Conservation (phyloP, 2,113 vertebrate species). For the Nibea coibor region DNA sequence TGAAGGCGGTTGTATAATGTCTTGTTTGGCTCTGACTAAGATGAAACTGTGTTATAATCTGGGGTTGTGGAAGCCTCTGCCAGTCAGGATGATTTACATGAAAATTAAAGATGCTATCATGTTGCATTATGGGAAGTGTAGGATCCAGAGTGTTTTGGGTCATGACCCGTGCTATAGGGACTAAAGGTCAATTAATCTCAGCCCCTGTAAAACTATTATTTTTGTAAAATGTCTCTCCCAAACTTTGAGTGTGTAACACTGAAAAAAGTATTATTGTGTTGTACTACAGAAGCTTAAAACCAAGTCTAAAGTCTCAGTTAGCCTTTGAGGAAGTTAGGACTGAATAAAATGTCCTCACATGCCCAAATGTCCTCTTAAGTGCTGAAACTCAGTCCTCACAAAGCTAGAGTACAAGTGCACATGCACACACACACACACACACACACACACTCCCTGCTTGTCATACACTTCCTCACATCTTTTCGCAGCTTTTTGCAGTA, state of each 20-base stretch:
- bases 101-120: not conserved
- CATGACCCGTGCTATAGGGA: not conserved
- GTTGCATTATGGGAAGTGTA: not conserved
- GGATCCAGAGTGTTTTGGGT: not conserved
- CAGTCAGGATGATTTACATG: not conserved
- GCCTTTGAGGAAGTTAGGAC: not conserved
- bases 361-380: not conserved
- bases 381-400: not conserved
- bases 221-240: not conserved
- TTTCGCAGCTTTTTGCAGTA: not conserved
- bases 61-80: not conserved
- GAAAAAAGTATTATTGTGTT: too few relatives aligned
- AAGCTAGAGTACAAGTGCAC: not conserved
- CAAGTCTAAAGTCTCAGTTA: not conserved
- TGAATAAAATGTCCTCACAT: not conserved
- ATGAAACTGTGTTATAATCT: not conserved
- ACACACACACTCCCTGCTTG: not conserved
- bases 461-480: not conserved
- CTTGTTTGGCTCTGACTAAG: not conserved
- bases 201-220: not conserved
- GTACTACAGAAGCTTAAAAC: too few relatives aligned
- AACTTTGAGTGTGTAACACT: not conserved
- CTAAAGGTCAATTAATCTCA: not conserved
- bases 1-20: not conserved
- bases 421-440: not conserved